Percentiles rank a stretch among this genome's conserved stretches.
phyloP scores from a whole-genome alignment of 2,888 invertebrate genomes.

The Temnothorax ravouxi region DNA sequence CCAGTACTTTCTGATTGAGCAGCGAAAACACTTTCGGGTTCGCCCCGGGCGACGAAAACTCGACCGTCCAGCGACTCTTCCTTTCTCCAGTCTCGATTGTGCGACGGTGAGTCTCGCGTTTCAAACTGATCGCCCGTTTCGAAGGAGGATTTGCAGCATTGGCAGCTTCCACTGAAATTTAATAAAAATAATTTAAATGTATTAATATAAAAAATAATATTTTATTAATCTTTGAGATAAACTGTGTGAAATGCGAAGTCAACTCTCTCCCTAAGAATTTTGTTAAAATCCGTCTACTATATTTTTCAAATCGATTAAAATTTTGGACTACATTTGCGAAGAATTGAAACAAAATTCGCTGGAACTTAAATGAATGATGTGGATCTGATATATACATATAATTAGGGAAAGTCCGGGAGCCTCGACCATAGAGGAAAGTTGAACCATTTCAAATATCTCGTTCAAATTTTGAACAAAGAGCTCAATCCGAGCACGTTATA shows the following conservation, averaged over 20 bases:
- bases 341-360: neutral
- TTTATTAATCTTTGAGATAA: neutral
- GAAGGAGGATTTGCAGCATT: neutral
- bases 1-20: conserved; percentile 46
- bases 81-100: conserved; percentile 65
- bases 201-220: neutral
- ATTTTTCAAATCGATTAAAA: neutral
- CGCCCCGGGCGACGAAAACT: conserved; percentile 64
- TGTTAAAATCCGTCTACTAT: neutral
- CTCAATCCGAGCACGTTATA: no score
- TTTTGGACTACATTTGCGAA: neutral
- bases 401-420: no score
- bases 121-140: conserved; percentile 1
- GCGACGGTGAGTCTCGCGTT: conserved; percentile 42
- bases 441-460: no score
- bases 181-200: neutral
- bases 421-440: no score
- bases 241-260: neutral
- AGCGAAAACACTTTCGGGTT: conserved; percentile 52
- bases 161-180: neutral
- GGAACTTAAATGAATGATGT: neutral
- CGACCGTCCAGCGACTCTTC: conserved; percentile 48
- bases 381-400: neutral
- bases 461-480: no score
- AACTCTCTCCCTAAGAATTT: conserved; percentile 12